Evolutionary conservation across 2,888 invertebrate genomes (phyloP), one percentile per base, ranked within the genome.

Genomic region (Coecobrya sp.): DNA sequence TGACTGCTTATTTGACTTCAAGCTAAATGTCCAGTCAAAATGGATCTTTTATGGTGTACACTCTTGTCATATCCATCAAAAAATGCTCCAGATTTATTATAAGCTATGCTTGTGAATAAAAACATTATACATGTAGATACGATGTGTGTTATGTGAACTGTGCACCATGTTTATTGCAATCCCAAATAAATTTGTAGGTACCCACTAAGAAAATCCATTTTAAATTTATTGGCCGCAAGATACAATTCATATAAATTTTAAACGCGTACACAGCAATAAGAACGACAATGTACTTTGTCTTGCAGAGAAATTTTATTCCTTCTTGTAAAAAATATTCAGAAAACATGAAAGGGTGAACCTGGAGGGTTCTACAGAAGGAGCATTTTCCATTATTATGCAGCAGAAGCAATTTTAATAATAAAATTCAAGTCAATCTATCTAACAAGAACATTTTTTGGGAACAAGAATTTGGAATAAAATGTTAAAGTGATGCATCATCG

Each of bases 401-500:
- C 49, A 59, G 52, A 25, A 45, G 90, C 49, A 86, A 86, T 91
- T 91, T 91, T 81, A 86, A 86, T 91, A 91, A 86, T n/a, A n/a
- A 82, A 36, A 86, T 86, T 86, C 52, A 82, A 82, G 82, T 52
- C 88, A 65, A 68, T 89, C 82, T 52, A 27, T 27, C 19, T n/a
- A 25, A 30, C 27, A 55, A 79, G 45, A 73, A 65, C 65, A 65
- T 22, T 79, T 87, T 79, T 22, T 62, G 79, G 36, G 45, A 86
- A 22, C 30, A 30, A 30, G 81, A 86, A 70, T 49, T 52, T 86
- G 65, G 62, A 86, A 70, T 85, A 65, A 85, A 85, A 85, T 84
- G 22, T 85, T 19, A 25, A 55, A 36, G 59, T 55, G 81, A 85
- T 85, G 25, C 65, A 85, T 85, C 65, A 85, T 27, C 85, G 49